Percentiles rank a stretch among this genome's conserved stretches.
These are phyloP conservation scores for Porites lobata DNA, from an alignment of 92 coral and sea anemone genomes.

Conservation along the genomic window DNA sequence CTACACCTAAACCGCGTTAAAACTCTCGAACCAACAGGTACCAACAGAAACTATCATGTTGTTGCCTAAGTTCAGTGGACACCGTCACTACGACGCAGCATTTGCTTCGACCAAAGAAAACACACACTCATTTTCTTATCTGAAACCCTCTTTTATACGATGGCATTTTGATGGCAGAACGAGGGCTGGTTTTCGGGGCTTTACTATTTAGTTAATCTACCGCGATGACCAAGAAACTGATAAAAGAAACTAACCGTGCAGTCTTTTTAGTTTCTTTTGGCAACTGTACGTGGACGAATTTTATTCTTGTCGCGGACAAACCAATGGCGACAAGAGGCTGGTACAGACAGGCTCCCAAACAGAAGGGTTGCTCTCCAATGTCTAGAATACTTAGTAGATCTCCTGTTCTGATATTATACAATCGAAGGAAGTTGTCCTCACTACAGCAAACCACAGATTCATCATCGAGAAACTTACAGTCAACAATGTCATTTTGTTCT, in stretches of 20 bases:
- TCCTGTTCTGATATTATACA: slow-evolving; percentile 3
- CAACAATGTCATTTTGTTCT: not conserved
- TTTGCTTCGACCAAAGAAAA: too few relatives aligned
- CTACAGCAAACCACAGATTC: slow-evolving; percentile 8
- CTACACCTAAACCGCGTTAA: too few relatives aligned
- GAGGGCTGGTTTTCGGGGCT: too few relatives aligned
- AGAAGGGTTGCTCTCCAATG: not conserved
- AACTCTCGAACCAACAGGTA: too few relatives aligned
- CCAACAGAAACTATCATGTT: too few relatives aligned
- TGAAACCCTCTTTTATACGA: too few relatives aligned
- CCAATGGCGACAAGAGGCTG: slow-evolving; percentile 24
- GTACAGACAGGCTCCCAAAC: slow-evolving; percentile 17
- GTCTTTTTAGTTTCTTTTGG: not conserved
- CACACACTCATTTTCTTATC: too few relatives aligned
- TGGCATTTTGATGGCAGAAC: too few relatives aligned
- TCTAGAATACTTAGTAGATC: not conserved
- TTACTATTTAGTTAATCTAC: too few relatives aligned
- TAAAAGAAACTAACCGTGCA: not conserved
- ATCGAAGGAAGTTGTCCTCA: slow-evolving; percentile 5
- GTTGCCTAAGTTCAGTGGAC: too few relatives aligned
- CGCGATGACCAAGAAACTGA: too few relatives aligned
- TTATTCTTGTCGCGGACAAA: not conserved
- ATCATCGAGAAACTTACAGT: slow-evolving; percentile 5
- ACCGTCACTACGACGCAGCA: too few relatives aligned
- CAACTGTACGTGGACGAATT: slow-evolving; percentile 5